Base-by-base conservation (phyloP, 2,888 invertebrate genomes). In the Drosophila testacea region DNA sequence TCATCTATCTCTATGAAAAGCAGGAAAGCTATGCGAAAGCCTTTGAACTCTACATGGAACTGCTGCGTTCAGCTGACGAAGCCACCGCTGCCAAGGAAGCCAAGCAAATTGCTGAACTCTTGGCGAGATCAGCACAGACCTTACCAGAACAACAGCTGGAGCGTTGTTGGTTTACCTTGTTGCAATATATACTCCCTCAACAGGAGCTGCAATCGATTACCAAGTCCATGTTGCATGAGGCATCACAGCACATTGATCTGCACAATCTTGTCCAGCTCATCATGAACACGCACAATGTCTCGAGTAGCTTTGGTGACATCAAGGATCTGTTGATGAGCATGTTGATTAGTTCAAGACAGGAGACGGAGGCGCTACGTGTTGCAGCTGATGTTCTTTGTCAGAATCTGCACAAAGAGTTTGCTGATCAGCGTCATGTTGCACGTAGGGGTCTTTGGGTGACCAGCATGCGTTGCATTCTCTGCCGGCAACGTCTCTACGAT, bases 281-380 rank as follows among this genome's bases (percentile, higher is more conserved):
- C 51, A 93, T 94, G 84, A 93, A 93, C 90, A 94, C 86, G 41
- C 93, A 86, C 83, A 93, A 85, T 88, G 87, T 90, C 13, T 90
- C 90, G 2, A 94, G 65, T 9, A 94, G 93, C 71, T 95, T 95
- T 86, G 95, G 95, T 27, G 95, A 95, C 89, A 94, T 95, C 68
- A 94, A 94, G 79, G 93, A 93, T 75, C 92, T 95, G 42, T 86
- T 95, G 39, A 93, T 94, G 92, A 95, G 95, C 57, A 96, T 97
- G 94, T 92, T 97, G 72, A 95, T 95, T 16, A 96, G 96, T 83
- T 96, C 96, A 70, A 94, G 94, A 38, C 96, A 96, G 88, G 96
- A 97, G 90, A 95, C 95, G 87, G 94, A 95, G 50, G 93, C 96
- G 82, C 93, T 96, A 78, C 94, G 94, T 77, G 95, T 95, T 0